phyloP scores from a whole-genome alignment of 2,113 vertebrate genomes.

The Uropsilus gracilis region DNA sequence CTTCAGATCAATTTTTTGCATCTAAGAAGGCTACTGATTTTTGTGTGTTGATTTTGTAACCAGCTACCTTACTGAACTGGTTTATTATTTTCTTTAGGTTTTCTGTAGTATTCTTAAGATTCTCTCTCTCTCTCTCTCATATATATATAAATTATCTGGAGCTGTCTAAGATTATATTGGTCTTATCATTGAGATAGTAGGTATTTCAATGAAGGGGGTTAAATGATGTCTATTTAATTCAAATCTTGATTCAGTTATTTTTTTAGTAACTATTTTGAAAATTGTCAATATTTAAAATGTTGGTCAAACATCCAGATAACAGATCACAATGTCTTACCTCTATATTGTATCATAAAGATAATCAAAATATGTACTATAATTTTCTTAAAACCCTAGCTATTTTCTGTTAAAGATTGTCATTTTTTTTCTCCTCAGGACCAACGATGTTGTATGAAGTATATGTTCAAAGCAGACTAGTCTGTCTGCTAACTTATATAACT shows the following conservation, averaged over 20 bases:
- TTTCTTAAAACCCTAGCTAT: constrained; percentile 8
- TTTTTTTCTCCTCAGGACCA: background rate
- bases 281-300: constrained; percentile 9
- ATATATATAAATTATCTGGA: too few relatives aligned
- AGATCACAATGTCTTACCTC: background rate
- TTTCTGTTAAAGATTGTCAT: background rate
- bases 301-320: background rate
- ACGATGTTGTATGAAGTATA: background rate
- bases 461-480: background rate
- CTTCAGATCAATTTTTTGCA: too few relatives aligned
- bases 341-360: background rate
- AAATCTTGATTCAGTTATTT: background rate
- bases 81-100: too few relatives aligned
- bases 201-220: background rate
- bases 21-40: too few relatives aligned
- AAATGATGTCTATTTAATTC: background rate
- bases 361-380: background rate
- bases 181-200: background rate
- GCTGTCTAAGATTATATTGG: background rate
- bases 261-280: background rate
- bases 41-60: too few relatives aligned
- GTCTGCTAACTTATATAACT: background rate
- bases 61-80: too few relatives aligned
- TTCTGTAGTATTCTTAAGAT: too few relatives aligned
- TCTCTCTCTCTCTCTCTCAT: background rate